phyloP scores from a whole-genome alignment of 2,888 invertebrate genomes.

The Heliconius sara region DNA sequence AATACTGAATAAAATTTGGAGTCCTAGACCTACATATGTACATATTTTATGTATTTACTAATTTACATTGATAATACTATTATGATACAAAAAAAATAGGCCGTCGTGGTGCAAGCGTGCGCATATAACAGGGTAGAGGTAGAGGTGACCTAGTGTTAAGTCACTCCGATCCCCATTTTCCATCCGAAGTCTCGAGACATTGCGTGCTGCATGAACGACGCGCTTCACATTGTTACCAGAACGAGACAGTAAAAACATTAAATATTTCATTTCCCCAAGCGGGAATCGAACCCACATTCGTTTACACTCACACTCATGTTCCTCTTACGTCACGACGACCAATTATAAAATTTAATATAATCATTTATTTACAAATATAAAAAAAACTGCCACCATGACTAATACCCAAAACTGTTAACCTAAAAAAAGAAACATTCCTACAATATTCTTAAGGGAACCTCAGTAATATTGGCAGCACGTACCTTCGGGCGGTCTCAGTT shows the following conservation, averaged over 20 bases:
- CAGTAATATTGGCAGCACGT: slow-evolving; percentile 2
- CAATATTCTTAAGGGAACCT: not conserved
- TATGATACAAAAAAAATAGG: too few relatives aligned
- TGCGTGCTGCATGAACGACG: too few relatives aligned
- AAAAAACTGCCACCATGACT: not conserved
- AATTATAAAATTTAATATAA: not conserved
- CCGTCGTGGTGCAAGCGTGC: too few relatives aligned
- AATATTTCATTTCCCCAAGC: not conserved
- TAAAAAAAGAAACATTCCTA: not conserved
- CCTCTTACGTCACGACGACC: not conserved
- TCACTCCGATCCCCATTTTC: not conserved
- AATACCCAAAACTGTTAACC: not conserved
- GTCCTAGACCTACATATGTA: too few relatives aligned
- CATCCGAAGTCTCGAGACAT: not conserved
- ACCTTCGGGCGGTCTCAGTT: slow-evolving; percentile 7
- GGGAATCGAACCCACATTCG: not conserved
- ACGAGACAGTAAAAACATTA: not conserved
- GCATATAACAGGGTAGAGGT: not conserved
- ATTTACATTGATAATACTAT: too few relatives aligned
- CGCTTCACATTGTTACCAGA: not conserved
- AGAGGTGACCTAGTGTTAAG: not conserved
- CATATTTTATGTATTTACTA: too few relatives aligned
- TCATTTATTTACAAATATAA: not conserved
- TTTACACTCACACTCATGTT: too few relatives aligned
- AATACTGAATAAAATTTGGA: too few relatives aligned